These are phyloP conservation scores for Dicentrarchus labrax DNA, from an alignment of 2,113 vertebrate genomes.

Conservation along the genomic window DNA sequence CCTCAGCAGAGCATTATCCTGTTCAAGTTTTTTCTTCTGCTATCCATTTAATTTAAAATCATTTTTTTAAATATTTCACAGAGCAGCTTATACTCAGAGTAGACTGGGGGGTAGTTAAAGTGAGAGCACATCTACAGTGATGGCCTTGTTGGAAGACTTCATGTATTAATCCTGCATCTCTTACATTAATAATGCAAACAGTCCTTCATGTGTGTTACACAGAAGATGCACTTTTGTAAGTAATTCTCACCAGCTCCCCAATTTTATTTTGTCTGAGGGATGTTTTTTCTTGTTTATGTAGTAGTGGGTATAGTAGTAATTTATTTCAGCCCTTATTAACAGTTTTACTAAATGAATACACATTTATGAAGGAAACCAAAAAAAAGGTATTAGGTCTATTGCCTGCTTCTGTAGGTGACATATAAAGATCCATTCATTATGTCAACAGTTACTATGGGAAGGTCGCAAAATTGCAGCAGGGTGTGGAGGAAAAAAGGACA, in stretches of 20 bases:
- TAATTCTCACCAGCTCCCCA: not conserved
- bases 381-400: not conserved
- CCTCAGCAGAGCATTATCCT: constrained; percentile 11
- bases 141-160: constrained; percentile 4
- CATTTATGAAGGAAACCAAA: not conserved
- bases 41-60: not conserved
- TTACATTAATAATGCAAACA: constrained; percentile 34
- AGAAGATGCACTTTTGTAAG: not conserved
- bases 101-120: constrained; percentile 4
- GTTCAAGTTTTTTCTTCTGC: constrained; percentile 2
- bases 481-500: constrained; percentile 12
- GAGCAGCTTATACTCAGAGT: constrained; percentile 7
- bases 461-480: not conserved
- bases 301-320: too few relatives aligned
- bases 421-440: too few relatives aligned
- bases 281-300: not conserved
- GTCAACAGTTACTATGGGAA: not conserved
- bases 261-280: not conserved
- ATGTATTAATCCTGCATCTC: constrained; percentile 29
- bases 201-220: not conserved
- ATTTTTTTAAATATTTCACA: constrained; percentile 11
- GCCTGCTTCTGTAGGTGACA: not conserved
- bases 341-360: too few relatives aligned
- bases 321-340: too few relatives aligned
- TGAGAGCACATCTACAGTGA: constrained; percentile 13